Evolutionary conservation across 2,888 invertebrate genomes (phyloP).

Genomic region (Leptinotarsa juncta): DNA sequence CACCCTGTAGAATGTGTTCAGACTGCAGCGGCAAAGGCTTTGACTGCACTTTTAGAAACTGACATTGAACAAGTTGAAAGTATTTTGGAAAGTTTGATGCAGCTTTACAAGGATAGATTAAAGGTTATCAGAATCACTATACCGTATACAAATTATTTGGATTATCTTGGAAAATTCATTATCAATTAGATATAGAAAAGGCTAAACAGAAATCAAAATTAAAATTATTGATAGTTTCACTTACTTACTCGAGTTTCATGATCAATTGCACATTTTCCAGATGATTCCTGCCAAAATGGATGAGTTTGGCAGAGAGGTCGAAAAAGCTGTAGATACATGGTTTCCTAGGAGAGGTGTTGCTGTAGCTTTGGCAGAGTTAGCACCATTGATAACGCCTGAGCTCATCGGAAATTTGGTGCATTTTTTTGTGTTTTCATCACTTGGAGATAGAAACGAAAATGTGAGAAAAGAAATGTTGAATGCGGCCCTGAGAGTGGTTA

Average conservation of each 20-base stretch:
- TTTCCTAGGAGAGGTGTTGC: slow-evolving; percentile 90
- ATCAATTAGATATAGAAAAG: too few relatives aligned
- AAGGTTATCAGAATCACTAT: slow-evolving; percentile 66
- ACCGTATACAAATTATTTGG: not conserved
- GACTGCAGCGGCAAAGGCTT: slow-evolving; percentile 82
- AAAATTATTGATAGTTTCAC: too few relatives aligned
- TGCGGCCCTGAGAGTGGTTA: slow-evolving; percentile 92
- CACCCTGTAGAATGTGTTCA: slow-evolving; percentile 87
- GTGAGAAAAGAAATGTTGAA: slow-evolving; percentile 92
- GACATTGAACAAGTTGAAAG: slow-evolving; percentile 69
- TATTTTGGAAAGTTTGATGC: slow-evolving; percentile 75
- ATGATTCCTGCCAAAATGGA: slow-evolving; percentile 89
- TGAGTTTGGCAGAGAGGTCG: slow-evolving; percentile 90
- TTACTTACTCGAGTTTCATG: not conserved
- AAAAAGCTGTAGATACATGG: slow-evolving; percentile 91
- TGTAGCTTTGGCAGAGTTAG: slow-evolving; percentile 82
- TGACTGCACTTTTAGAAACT: slow-evolving; percentile 75
- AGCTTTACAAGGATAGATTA: slow-evolving; percentile 81
- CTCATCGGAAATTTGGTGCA: slow-evolving; percentile 78
- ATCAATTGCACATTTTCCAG: slow-evolving; percentile 58
- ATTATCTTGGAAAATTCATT: slow-evolving; percentile 1
- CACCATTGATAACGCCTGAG: slow-evolving; percentile 76
- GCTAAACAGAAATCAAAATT: too few relatives aligned
- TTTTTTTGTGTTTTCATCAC: slow-evolving; percentile 87
- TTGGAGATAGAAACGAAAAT: slow-evolving; percentile 85